These are phyloP conservation scores for Oryzias curvinotus DNA, from an alignment of 2,113 vertebrate species.

Conservation along the genomic window DNA sequence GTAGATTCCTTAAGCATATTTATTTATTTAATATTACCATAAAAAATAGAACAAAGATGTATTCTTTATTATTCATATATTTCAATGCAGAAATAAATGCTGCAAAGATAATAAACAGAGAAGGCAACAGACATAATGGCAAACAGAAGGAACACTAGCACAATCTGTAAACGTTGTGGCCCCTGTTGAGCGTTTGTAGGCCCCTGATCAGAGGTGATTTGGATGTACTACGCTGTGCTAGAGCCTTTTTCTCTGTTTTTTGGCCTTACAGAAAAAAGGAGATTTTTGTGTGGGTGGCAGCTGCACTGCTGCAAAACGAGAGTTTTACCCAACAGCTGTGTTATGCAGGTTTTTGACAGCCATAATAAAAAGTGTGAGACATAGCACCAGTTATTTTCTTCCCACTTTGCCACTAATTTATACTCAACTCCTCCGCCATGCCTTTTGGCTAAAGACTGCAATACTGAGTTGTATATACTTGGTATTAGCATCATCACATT, in stretches of 20 bases:
- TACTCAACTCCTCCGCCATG: conserved; percentile 49
- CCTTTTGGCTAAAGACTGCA: conserved; percentile 54
- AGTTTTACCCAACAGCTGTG: conserved; percentile 68
- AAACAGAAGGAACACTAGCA: conserved; percentile 36
- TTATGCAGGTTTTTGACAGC: conserved; percentile 64
- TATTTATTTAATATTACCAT: too few relatives aligned
- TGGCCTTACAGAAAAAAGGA: conserved; percentile 23
- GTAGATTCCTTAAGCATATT: too few relatives aligned
- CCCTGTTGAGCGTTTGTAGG: conserved; percentile 18
- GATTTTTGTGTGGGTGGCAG: conserved; percentile 38
- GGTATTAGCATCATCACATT: conserved; percentile 34
- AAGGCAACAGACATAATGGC: conserved; percentile 26
- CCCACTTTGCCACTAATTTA: conserved; percentile 58
- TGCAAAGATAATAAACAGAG: conserved; percentile 9
- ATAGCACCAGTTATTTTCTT: conserved; percentile 65
- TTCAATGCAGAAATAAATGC: neutral
- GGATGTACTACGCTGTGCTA: conserved; percentile 35
- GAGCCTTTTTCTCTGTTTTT: conserved; percentile 7
- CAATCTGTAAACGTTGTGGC: conserved; percentile 6
- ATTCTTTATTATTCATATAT: too few relatives aligned
- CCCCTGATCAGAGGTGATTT: conserved; percentile 30
- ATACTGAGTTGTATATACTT: conserved; percentile 46
- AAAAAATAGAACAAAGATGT: too few relatives aligned
- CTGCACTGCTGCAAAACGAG: conserved; percentile 41
- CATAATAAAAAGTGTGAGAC: conserved; percentile 67